Percentiles rank a stretch among this genome's conserved stretches.
Conservation (phyloP, 1,140 invertebrate genomes). For the Leptinotarsa texana region DNA sequence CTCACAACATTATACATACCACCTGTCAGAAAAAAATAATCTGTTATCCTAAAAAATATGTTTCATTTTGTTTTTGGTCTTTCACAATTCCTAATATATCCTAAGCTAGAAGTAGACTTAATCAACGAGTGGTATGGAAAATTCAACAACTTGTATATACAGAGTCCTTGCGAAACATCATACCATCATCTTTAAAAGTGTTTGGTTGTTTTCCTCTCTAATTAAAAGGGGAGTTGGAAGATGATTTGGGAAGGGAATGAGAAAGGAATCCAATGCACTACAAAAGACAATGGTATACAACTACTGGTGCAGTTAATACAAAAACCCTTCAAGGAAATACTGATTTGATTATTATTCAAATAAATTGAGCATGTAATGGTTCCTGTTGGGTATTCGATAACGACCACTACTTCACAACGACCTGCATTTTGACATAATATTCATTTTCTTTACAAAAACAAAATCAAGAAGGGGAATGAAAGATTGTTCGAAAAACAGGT, state of each 20-base stretch:
- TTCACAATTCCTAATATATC: conserved; percentile 24
- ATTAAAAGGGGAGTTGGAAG: no score
- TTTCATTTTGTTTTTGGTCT: conserved; percentile 24
- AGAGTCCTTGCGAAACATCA: background rate
- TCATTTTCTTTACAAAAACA: background rate
- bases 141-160: conserved; percentile 12
- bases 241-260: no score
- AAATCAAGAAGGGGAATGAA: background rate
- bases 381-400: background rate
- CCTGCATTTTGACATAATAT: background rate
- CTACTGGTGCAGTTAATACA: background rate
- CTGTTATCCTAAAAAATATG: conserved; percentile 22
- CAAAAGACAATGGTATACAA: no score
- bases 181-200: background rate
- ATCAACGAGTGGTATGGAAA: conserved; percentile 20
- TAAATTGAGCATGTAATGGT: background rate
- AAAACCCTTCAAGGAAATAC: background rate
- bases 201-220: background rate
- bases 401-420: background rate
- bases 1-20: conserved; percentile 25
- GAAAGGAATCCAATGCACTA: no score
- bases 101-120: conserved; percentile 10
- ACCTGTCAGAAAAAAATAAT: conserved; percentile 22
- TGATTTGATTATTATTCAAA: background rate
- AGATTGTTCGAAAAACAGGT: conserved; percentile 17